Evolutionary conservation across 2,113 vertebrate genomes (phyloP).

Genomic region (Gopherus evgoodei): DNA sequence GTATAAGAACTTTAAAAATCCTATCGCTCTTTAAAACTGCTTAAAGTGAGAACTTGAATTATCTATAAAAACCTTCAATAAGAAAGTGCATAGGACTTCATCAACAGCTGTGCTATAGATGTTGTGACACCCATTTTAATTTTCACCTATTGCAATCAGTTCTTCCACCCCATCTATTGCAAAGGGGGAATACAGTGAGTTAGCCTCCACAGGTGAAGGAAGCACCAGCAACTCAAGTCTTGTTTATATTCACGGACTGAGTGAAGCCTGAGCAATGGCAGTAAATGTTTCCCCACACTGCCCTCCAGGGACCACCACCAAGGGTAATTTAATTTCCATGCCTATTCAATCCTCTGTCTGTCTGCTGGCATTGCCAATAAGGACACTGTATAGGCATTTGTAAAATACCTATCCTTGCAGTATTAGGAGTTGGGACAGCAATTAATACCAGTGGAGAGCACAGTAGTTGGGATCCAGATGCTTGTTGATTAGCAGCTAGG

Average conservation of each 20-base stretch:
- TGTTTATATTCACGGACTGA: background rate
- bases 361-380: accelerated
- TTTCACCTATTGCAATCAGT: background rate
- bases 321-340: constrained; percentile 56
- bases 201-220: background rate
- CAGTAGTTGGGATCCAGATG: accelerated
- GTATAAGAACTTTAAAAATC: constrained; percentile 17
- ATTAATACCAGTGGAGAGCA: accelerated
- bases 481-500: accelerated
- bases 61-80: background rate
- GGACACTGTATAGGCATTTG: accelerated
- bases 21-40: constrained; percentile 15
- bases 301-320: constrained; percentile 41
- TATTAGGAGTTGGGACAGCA: background rate
- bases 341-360: background rate
- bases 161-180: background rate
- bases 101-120: background rate
- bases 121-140: background rate
- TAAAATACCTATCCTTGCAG: accelerated
- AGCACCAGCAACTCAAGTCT: background rate
- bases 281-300: accelerated
- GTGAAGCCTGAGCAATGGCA: background rate
- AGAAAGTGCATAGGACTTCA: background rate
- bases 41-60: constrained; percentile 19
- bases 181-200: background rate